phyloP scores from a whole-genome alignment of 2,797 vertebrate genomes.

The Poecilia velifera region DNA sequence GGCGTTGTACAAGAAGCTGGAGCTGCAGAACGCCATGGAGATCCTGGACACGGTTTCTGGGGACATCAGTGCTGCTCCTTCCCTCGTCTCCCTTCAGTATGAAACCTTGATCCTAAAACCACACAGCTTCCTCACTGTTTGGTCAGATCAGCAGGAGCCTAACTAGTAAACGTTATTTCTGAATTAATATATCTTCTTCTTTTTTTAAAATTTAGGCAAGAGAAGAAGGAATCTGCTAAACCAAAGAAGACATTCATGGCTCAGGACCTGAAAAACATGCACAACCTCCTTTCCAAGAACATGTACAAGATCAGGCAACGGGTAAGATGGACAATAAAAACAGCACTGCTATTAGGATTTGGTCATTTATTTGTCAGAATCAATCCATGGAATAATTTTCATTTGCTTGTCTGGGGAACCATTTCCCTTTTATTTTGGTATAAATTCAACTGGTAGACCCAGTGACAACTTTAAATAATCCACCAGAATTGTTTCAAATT shows the following conservation, averaged over 20 bases:
- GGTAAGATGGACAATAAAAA: slow-evolving; percentile 76
- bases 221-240: slow-evolving; percentile 76
- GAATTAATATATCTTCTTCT: slow-evolving; percentile 10
- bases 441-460: not conserved
- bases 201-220: slow-evolving; percentile 74
- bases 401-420: not conserved
- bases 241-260: slow-evolving; percentile 83
- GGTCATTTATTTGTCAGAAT: not conserved
- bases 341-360: not conserved
- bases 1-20: slow-evolving; percentile 94
- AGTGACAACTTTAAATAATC: too few relatives aligned
- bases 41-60: slow-evolving; percentile 89
- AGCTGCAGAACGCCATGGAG: slow-evolving; percentile 96
- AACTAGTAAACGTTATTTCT: slow-evolving; percentile 13
- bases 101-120: slow-evolving; percentile 24
- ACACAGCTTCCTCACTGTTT: not conserved
- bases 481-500: too few relatives aligned
- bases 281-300: slow-evolving; percentile 93
- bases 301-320: slow-evolving; percentile 95
- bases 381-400: not conserved
- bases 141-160: not conserved
- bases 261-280: slow-evolving; percentile 88
- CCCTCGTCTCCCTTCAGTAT: slow-evolving; percentile 87
- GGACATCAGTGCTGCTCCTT: slow-evolving; percentile 88
- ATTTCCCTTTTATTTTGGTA: not conserved